Conservation (phyloP, 2,797 vertebrate species). For the Rachycentron canadum region DNA sequence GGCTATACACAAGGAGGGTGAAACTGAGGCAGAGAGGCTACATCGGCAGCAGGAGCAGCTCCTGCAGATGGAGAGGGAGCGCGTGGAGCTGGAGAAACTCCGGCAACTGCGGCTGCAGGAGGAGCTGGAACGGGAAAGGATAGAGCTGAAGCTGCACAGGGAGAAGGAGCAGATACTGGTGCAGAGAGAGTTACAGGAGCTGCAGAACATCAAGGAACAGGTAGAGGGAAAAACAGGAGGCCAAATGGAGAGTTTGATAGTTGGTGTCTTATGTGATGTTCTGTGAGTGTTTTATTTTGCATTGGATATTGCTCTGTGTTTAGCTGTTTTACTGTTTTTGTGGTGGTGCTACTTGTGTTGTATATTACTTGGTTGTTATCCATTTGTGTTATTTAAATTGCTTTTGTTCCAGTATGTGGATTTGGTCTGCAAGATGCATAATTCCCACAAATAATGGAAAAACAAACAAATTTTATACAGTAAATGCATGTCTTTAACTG, state of each 20-base stretch:
- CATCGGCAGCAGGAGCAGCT: slow-evolving; percentile 96
- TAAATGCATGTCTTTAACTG: slow-evolving; percentile 54
- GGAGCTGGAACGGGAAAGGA: slow-evolving; percentile 94
- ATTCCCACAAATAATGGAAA: neutral
- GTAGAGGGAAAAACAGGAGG: slow-evolving; percentile 71
- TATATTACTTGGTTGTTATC: slow-evolving; percentile 13
- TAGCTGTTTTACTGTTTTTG: slow-evolving; percentile 26
- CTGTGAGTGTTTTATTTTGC: slow-evolving; percentile 40
- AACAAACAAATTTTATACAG: slow-evolving; percentile 1
- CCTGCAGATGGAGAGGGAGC: slow-evolving; percentile 95
- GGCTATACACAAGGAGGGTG: slow-evolving; percentile 85
- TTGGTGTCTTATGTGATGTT: slow-evolving; percentile 44
- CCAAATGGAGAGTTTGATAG: slow-evolving; percentile 31
- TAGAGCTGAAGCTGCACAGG: slow-evolving; percentile 93
- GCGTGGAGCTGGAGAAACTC: slow-evolving; percentile 95
- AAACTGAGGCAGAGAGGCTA: slow-evolving; percentile 92
- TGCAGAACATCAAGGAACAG: slow-evolving; percentile 98
- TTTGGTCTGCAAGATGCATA: slow-evolving; percentile 24
- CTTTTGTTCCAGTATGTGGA: slow-evolving; percentile 26
- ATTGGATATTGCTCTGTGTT: slow-evolving; percentile 26
- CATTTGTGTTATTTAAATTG: slow-evolving; percentile 29
- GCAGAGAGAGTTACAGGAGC: slow-evolving; percentile 96
- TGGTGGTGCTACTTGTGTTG: slow-evolving; percentile 47
- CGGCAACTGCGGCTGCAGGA: slow-evolving; percentile 95
- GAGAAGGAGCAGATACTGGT: slow-evolving; percentile 98